A percentile compares a stretch with the other conserved stretches of the same genome.
These are phyloP conservation scores for Ceratothoa steindachneri DNA, from an alignment of 2,888 invertebrate species.

Conservation along the genomic window DNA sequence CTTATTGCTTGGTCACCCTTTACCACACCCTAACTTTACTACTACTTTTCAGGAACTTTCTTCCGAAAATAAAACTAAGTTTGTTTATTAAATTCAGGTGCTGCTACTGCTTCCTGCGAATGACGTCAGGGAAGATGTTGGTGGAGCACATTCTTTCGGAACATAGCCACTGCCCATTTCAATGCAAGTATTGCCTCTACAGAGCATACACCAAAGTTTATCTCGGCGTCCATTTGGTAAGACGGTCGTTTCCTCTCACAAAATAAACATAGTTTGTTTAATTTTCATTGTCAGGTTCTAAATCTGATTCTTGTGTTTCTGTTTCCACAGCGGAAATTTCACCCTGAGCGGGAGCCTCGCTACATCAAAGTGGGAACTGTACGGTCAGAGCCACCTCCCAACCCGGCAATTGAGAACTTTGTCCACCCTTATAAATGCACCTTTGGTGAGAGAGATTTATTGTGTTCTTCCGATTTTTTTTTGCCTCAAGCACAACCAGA, in stretches of 20 bases:
- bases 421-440: conserved; percentile 39
- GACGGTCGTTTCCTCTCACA: conserved; percentile 17
- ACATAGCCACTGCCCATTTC: conserved; percentile 62
- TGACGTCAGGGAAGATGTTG: conserved; percentile 50
- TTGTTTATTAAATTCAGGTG: no score
- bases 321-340: conserved; percentile 38
- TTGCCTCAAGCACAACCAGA: neutral
- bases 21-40: no score
- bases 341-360: conserved; percentile 35
- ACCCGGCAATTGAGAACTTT: conserved; percentile 43
- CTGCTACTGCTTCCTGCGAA: conserved; percentile 37
- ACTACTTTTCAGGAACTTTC: no score
- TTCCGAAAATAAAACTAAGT: no score
- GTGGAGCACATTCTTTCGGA: conserved; percentile 62
- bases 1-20: no score
- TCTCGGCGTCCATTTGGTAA: conserved; percentile 61
- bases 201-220: conserved; percentile 61
- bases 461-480: neutral
- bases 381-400: conserved; percentile 23
- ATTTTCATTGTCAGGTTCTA: neutral
- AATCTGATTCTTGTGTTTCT: no score
- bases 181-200: conserved; percentile 67
- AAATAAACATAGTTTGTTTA: neutral
- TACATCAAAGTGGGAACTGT: conserved; percentile 41
- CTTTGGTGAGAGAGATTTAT: conserved; percentile 39